A percentile compares a stretch with the other conserved stretches of the same genome.
phyloP scores from a whole-genome alignment of 2,888 invertebrate species.

The Coleophora deauratella region DNA sequence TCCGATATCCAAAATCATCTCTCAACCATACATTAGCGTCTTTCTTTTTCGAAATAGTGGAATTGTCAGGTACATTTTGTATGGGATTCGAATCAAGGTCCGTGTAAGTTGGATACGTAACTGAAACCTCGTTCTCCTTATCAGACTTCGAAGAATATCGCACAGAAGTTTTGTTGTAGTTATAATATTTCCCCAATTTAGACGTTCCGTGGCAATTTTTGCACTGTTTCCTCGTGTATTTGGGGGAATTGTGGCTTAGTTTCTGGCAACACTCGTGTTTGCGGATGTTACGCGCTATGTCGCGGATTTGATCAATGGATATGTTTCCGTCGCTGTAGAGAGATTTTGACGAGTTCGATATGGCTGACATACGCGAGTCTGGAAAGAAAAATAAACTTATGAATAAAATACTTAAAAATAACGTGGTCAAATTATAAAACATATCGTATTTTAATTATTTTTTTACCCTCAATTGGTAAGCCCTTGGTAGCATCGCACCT shows the following conservation, averaged over 20 bases:
- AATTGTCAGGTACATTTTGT: slow-evolving; percentile 38
- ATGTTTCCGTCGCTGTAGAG: slow-evolving; percentile 71
- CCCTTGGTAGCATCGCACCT: too few relatives aligned
- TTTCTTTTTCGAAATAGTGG: slow-evolving; percentile 43
- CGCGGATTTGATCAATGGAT: slow-evolving; percentile 79
- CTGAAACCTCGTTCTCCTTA: slow-evolving; percentile 39
- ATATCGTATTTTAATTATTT: too few relatives aligned
- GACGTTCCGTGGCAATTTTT: slow-evolving; percentile 56
- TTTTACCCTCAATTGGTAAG: too few relatives aligned
- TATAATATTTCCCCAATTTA: slow-evolving; percentile 65
- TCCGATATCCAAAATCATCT: slow-evolving; percentile 48
- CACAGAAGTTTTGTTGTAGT: slow-evolving; percentile 60
- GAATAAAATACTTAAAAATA: not conserved
- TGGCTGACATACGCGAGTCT: slow-evolving; percentile 60
- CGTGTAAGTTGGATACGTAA: slow-evolving; percentile 27
- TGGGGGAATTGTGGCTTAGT: slow-evolving; percentile 63
- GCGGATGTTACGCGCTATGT: slow-evolving; percentile 86
- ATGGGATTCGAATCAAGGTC: slow-evolving; percentile 23
- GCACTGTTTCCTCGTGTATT: slow-evolving; percentile 64
- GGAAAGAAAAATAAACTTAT: not conserved
- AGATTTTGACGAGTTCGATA: slow-evolving; percentile 69
- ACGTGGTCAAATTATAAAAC: too few relatives aligned
- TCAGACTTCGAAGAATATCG: slow-evolving; percentile 36
- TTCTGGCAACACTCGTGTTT: slow-evolving; percentile 81
- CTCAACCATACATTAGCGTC: slow-evolving; percentile 59